These are phyloP conservation scores for Enteromius afrohamiltoni DNA, from an alignment of 2,797 vertebrate species.

Conservation along the genomic window DNA sequence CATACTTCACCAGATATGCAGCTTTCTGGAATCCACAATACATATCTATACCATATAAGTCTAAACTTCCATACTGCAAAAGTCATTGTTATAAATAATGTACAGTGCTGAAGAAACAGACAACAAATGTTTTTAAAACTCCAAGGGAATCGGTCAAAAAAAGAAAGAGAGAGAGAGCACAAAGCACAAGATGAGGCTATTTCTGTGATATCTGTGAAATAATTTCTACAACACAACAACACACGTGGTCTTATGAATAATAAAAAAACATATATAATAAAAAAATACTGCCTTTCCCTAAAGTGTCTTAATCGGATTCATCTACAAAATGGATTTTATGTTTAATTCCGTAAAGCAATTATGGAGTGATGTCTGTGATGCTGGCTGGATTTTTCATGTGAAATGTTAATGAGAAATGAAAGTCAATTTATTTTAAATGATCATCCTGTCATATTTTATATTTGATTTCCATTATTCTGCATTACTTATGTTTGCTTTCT, in stretches of 20 bases:
- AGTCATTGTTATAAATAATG: conserved; percentile 41
- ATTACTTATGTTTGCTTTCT: background rate
- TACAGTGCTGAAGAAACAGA: conserved; percentile 9
- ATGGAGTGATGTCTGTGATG: background rate
- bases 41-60: conserved; percentile 11
- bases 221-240: background rate
- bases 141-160: background rate
- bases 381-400: background rate
- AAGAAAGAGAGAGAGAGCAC: background rate
- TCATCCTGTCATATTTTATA: background rate
- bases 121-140: conserved; percentile 28
- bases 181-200: background rate
- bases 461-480: background rate
- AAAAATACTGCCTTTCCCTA: too few relatives aligned
- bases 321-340: background rate
- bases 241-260: background rate
- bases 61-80: conserved; percentile 34
- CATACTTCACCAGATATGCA: background rate
- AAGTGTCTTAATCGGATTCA: background rate
- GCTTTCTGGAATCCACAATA: conserved; percentile 1
- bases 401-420: conserved; percentile 8
- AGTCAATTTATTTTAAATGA: background rate
- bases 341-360: background rate
- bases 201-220: background rate
- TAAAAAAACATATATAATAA: too few relatives aligned